Percentiles rank a stretch among this genome's conserved stretches.
Conservation (phyloP, 2,888 invertebrate species). For the Electrophaes corylata region DNA sequence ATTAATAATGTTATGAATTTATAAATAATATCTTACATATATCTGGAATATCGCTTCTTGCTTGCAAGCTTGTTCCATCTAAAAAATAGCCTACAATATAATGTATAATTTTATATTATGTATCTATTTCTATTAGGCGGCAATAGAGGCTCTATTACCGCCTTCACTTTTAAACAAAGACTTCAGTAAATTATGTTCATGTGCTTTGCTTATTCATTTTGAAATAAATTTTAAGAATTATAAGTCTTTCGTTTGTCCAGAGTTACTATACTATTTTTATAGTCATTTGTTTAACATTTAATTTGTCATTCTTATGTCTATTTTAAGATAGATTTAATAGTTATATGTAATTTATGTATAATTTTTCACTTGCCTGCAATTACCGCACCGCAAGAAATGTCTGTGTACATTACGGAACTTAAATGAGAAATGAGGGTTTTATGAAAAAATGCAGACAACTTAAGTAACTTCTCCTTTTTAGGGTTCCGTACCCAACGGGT, state of each 20-base stretch:
- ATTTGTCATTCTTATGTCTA: constrained; percentile 45
- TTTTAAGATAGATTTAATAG: constrained; percentile 44
- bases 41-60: not conserved
- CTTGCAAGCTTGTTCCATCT: not conserved
- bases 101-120: not conserved
- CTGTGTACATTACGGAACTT: not conserved
- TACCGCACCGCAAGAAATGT: not conserved
- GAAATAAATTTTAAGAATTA: constrained; percentile 1
- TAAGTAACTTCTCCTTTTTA: too few species aligned
- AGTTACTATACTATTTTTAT: constrained; percentile 68
- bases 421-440: too few species aligned
- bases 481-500: too few species aligned
- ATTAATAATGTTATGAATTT: not conserved
- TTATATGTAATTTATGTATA: too few species aligned
- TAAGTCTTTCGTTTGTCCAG: constrained; percentile 40
- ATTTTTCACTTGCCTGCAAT: not conserved
- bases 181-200: not conserved
- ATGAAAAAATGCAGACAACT: too few species aligned
- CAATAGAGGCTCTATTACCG: too few species aligned
- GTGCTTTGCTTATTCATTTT: constrained; percentile 1
- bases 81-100: not conserved
- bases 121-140: too few species aligned
- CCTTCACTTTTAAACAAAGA: not conserved
- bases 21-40: not conserved
- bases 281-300: constrained; percentile 70